Conservation (phyloP, 2,888 invertebrate species). For the Ophion ellenae region DNA sequence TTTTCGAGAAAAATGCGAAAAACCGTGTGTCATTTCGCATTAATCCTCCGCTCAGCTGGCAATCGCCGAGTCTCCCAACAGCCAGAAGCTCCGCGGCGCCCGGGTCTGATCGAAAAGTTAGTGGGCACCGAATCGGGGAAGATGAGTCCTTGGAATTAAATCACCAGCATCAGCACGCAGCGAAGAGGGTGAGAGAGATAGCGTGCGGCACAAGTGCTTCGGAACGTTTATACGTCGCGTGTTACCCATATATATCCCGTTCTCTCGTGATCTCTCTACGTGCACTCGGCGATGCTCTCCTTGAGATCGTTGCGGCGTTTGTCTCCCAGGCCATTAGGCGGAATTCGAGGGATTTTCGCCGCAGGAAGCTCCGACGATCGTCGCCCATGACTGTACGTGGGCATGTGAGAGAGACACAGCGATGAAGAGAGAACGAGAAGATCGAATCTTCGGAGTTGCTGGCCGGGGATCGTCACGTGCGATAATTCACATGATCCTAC, state of each 20-base stretch:
- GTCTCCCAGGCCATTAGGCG: slow-evolving; percentile 78
- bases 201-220: slow-evolving; percentile 6
- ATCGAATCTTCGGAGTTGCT: slow-evolving; percentile 11
- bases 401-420: neutral
- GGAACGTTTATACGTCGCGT: slow-evolving; percentile 26
- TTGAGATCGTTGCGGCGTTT: slow-evolving; percentile 75
- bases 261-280: slow-evolving; percentile 50
- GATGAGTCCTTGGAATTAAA: slow-evolving; percentile 80
- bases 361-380: slow-evolving; percentile 56
- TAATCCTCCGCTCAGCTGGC: neutral
- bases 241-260: slow-evolving; percentile 34
- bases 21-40: no score
- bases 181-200: slow-evolving; percentile 50
- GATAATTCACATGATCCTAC: neutral
- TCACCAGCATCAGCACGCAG: slow-evolving; percentile 71
- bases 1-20: neutral
- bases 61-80: neutral
- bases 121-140: slow-evolving; percentile 78
- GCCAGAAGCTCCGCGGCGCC: neutral
- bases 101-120: slow-evolving; percentile 80
- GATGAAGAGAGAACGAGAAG: neutral
- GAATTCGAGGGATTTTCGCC: slow-evolving; percentile 71
- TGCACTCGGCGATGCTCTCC: slow-evolving; percentile 35
- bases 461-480: neutral
- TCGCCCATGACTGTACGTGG: neutral